A percentile compares a stretch with the other conserved stretches of the same genome.
These are phyloP conservation scores for Apoda limacodes DNA, from an alignment of 2,888 invertebrate species.

Conservation along the genomic window DNA sequence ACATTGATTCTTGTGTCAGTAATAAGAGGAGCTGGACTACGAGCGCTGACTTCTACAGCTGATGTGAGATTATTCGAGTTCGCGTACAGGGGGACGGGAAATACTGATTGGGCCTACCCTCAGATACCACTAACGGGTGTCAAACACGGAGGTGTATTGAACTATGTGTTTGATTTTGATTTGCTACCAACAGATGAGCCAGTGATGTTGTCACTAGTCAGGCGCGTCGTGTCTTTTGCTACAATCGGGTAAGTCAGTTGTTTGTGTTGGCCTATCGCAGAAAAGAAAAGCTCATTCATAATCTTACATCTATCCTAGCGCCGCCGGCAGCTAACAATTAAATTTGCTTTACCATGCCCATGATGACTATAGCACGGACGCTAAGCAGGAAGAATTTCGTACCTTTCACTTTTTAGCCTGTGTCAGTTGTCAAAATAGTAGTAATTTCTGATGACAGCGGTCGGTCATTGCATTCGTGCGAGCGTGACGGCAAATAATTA, in stretches of 20 bases:
- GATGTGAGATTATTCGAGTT: constrained; percentile 44
- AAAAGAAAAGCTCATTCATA: no score
- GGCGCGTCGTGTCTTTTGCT: constrained; percentile 36
- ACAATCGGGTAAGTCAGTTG: constrained; percentile 45
- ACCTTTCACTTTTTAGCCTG: no score
- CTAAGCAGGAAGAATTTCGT: no score
- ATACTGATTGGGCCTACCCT: constrained; percentile 38
- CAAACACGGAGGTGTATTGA: constrained; percentile 42
- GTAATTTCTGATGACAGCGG: no score
- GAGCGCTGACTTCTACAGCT: constrained; percentile 33
- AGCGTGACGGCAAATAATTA: no score
- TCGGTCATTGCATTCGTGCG: no score
- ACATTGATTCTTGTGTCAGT: constrained; percentile 37
- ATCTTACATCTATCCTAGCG: no score
- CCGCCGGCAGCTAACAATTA: no score
- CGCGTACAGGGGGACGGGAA: constrained; percentile 37
- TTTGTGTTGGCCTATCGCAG: no score
- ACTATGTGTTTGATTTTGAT: constrained; percentile 44
- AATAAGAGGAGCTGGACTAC: constrained; percentile 39
- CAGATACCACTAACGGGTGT: constrained; percentile 42
- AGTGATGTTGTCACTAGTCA: constrained; percentile 28
- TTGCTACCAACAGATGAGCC: constrained; percentile 26
- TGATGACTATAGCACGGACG: no score
- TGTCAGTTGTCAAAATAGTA: no score
- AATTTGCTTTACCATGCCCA: no score